Conservation (phyloP, 2,888 invertebrate genomes). For the Dryobota labecula region DNA sequence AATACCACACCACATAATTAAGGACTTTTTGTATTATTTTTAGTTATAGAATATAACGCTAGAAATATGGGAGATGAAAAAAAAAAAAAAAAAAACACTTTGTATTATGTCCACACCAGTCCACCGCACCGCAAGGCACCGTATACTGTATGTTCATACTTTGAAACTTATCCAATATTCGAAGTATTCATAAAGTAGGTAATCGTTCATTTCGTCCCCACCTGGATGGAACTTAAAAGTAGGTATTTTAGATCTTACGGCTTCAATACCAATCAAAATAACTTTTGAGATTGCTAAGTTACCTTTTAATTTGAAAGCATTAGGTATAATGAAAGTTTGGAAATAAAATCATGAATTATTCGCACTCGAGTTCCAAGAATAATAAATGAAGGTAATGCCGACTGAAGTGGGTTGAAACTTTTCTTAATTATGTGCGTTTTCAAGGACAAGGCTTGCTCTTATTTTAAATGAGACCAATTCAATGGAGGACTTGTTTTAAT, state of each 20-base stretch:
- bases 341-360: constrained; percentile 30
- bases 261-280: constrained; percentile 29
- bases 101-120: too few relatives aligned
- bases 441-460: neutral
- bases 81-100: too few relatives aligned
- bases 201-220: constrained; percentile 10
- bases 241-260: neutral
- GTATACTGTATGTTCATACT: neutral
- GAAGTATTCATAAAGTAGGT: constrained; percentile 15
- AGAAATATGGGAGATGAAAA: too few relatives aligned
- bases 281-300: constrained; percentile 30
- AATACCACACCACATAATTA: too few relatives aligned
- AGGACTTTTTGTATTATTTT: too few relatives aligned
- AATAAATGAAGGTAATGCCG: constrained; percentile 7
- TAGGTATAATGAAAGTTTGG: constrained; percentile 31
- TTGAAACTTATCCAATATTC: constrained; percentile 38
- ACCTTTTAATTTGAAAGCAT: constrained; percentile 21
- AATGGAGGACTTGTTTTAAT: neutral
- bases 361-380: neutral
- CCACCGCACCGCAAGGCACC: too few relatives aligned
- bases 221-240: constrained; percentile 1
- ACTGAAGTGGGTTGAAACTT: neutral
- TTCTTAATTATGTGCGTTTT: constrained; percentile 11
- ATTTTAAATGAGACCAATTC: neutral
- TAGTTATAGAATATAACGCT: too few relatives aligned